Percentiles rank a stretch among this genome's conserved stretches.
Evolutionary conservation across 2,113 vertebrate genomes (phyloP).

Genomic region (Globicephala melas): DNA sequence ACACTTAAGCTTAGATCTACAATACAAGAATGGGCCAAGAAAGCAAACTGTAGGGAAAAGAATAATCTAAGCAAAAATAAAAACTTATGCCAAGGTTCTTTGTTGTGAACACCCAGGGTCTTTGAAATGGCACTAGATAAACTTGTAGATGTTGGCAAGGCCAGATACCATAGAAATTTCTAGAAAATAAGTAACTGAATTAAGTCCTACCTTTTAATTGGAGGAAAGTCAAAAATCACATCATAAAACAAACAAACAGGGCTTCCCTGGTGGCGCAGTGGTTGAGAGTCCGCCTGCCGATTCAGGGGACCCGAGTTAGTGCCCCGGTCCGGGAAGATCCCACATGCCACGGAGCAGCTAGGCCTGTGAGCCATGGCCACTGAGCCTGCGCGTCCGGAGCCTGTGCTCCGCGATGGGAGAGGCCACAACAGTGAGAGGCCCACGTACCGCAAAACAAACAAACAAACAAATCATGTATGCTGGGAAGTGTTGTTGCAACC

Average conservation of each 20-base stretch:
- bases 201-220: background rate
- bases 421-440: no score
- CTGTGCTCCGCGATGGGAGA: no score
- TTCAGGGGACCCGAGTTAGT: rapidly evolving
- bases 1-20: background rate
- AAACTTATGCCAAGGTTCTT: background rate
- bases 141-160: background rate
- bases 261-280: no score
- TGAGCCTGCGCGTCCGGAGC: no score
- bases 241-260: background rate
- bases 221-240: background rate
- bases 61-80: background rate
- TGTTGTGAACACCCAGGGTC: background rate
- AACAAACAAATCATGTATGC: background rate
- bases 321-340: no score
- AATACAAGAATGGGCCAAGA: background rate
- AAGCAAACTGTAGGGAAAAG: background rate
- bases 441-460: background rate
- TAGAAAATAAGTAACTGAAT: background rate
- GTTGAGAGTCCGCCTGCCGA: no score
- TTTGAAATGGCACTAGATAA: background rate
- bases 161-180: background rate
- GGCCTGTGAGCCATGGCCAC: no score
- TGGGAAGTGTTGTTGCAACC: background rate
- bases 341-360: rapidly evolving